Conservation (phyloP, 2,797 vertebrate genomes). For the Merluccius polli region DNA sequence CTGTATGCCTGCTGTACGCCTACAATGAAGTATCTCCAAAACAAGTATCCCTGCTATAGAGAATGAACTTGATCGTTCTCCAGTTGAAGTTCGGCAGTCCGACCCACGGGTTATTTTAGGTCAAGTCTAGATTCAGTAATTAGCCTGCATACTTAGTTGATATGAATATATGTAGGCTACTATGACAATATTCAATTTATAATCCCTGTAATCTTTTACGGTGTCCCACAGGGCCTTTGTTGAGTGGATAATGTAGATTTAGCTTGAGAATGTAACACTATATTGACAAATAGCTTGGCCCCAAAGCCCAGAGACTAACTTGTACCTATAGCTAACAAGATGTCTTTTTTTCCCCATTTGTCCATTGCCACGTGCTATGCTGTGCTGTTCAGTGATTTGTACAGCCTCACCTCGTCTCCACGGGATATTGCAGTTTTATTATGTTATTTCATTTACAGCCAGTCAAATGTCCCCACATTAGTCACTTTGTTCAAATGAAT, state of each 20-base stretch:
- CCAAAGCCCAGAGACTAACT: no score
- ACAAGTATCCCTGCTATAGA: no score
- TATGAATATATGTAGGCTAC: background rate
- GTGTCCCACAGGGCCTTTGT: background rate
- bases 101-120: background rate
- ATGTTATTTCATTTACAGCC: background rate
- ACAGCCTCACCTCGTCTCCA: background rate
- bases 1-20: no score
- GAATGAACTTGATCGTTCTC: no score
- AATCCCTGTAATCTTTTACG: background rate
- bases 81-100: background rate
- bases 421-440: background rate
- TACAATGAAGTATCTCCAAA: no score
- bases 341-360: no score
- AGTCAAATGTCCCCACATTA: background rate
- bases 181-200: background rate
- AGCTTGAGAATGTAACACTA: no score
- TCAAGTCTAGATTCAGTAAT: background rate
- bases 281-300: no score
- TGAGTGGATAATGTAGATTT: no score
- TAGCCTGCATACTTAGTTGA: background rate
- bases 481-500: background rate
- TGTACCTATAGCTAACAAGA: no score
- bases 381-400: background rate
- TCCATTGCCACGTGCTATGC: no score